These are phyloP conservation scores for Cyphomyrmex costatus DNA, from an alignment of 1,140 invertebrate genomes.

Conservation along the genomic window DNA sequence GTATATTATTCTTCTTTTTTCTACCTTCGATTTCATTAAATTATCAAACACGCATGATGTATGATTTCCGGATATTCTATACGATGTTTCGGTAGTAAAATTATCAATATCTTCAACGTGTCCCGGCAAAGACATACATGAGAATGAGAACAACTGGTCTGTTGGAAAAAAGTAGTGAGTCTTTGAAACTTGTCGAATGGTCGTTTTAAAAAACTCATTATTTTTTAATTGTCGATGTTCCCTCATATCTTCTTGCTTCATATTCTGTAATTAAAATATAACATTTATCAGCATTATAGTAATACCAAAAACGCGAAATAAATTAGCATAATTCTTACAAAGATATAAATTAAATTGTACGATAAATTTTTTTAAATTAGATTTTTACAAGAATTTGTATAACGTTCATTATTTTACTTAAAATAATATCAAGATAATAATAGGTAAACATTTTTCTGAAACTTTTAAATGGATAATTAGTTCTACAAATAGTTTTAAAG, in stretches of 20 bases:
- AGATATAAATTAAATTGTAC: not conserved
- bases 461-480: not conserved
- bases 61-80: constrained; percentile 40
- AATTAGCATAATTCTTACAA: not conserved
- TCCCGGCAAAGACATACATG: constrained; percentile 66
- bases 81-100: constrained; percentile 19
- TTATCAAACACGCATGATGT: constrained; percentile 72
- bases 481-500: not conserved
- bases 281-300: not conserved
- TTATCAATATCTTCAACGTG: constrained; percentile 53
- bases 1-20: constrained; percentile 6
- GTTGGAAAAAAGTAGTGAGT: constrained; percentile 89
- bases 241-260: constrained; percentile 84
- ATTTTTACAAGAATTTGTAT: not conserved
- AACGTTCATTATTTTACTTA: not conserved
- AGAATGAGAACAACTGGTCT: constrained; percentile 78
- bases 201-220: constrained; percentile 88
- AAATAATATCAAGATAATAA: not conserved
- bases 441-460: not conserved
- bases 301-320: not conserved
- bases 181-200: constrained; percentile 87
- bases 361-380: not conserved
- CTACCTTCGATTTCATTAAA: constrained; percentile 56
- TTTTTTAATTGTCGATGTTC: constrained; percentile 88
- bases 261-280: constrained; percentile 36